Evolutionary conservation across 2,113 vertebrate genomes (phyloP), one percentile per base, ranked within the genome.

Genomic region (Martes martes): DNA sequence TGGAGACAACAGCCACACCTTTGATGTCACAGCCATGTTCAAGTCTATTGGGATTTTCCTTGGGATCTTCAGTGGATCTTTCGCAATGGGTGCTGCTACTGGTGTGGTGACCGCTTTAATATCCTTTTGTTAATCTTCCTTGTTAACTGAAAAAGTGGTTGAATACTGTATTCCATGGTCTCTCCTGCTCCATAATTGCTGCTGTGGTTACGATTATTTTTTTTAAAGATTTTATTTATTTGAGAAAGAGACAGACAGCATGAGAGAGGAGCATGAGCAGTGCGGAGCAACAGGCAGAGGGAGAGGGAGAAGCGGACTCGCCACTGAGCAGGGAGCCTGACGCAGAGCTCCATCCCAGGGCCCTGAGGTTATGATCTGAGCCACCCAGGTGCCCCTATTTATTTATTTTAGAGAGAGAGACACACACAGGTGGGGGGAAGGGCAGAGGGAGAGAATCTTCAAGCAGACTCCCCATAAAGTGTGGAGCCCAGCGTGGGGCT

Each of bases 51-150:
- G 99, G 65, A 98, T 99, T 94, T 99, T 99, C 98, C 99, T 99
- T 74, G 99, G 99, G 23, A 99, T 99, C 98, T 99, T 99, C 99
- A 99, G 99, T 94, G 99, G 99, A 91, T 99, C 99, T 10, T 99
- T 99, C 67, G 99, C 99, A 5, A 99, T 99, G 97, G 99, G 99
- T 90, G 99, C 99, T 89, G 99, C 99, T 91, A 99, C 99, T 1
- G 99, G 99, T 96, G 98, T 99, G 74, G 99, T 99, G 96, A 99
- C 99, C 7, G 99, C 99, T 94, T 99, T 99, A 97, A 99, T 99
- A 99, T 99, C 99, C 98, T 99, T 99, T 98, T 36, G n/a, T 85
- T 95, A 47, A 65, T 79, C 36, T 94, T 81, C 82, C 26, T 65
- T 57, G 2, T 87, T 96, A 95, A 80, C 50, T 11, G 55, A 39